These are phyloP conservation scores for Platycnemis pennipes DNA, from an alignment of 2,888 invertebrate genomes.

Conservation along the genomic window DNA sequence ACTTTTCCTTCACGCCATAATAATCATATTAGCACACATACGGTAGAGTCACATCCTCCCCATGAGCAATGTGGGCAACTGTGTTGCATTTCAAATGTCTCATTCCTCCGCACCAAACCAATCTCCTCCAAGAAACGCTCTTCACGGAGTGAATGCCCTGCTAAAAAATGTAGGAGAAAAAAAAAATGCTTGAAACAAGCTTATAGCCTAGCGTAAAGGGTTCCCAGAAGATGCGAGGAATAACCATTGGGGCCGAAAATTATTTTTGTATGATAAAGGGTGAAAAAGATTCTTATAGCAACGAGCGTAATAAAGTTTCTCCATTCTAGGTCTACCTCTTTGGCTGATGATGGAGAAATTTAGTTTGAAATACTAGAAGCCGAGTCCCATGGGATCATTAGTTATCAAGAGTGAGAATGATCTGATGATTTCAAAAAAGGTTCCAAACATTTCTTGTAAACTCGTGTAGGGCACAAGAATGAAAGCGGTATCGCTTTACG, in stretches of 20 bases:
- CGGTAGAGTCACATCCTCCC: neutral
- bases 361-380: no score
- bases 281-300: no score
- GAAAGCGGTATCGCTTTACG: neutral
- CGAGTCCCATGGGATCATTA: no score
- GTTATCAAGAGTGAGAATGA: no score
- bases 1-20: neutral
- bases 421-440: no score
- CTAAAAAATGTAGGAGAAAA: neutral
- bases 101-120: neutral
- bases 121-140: neutral
- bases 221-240: neutral
- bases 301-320: no score
- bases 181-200: neutral
- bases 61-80: neutral
- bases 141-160: no score
- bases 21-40: neutral
- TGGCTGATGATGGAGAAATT: no score
- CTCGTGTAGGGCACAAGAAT: neutral
- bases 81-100: neutral
- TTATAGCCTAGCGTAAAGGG: neutral
- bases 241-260: neutral
- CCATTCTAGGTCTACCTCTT: no score
- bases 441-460: neutral
- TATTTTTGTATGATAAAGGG: no score